A percentile compares a stretch with the other conserved stretches of the same genome.
Evolutionary conservation across 2,888 invertebrate species (phyloP).

Genomic region (Mesorhabditis sp.): DNA sequence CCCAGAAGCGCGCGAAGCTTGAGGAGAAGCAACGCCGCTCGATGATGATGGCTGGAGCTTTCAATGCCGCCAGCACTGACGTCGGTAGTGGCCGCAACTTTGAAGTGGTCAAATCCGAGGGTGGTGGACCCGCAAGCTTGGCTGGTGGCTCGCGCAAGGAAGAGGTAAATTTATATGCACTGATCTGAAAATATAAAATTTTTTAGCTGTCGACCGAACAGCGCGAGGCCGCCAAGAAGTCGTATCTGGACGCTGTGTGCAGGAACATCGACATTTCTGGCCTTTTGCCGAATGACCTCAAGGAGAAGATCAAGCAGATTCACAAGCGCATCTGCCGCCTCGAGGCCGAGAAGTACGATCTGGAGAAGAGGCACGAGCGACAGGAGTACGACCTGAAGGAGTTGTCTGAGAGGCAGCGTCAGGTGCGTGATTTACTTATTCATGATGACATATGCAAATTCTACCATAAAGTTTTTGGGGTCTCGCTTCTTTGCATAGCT

Average conservation of each 20-base stretch:
- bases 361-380: conserved; percentile 57
- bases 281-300: conserved; percentile 56
- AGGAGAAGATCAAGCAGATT: conserved; percentile 55
- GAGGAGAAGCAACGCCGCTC: conserved; percentile 57
- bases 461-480: too few relatives aligned
- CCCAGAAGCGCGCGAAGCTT: conserved; percentile 56
- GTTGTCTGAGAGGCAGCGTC: conserved; percentile 56
- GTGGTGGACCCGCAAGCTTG: conserved; percentile 43
- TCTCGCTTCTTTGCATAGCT: too few relatives aligned
- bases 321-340: conserved; percentile 56
- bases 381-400: conserved; percentile 58
- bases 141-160: conserved; percentile 16
- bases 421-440: conserved; percentile 24
- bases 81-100: conserved; percentile 50
- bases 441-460: too few relatives aligned
- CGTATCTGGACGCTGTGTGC: conserved; percentile 52
- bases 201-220: conserved; percentile 39
- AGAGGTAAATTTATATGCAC: not conserved
- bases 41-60: conserved; percentile 58
- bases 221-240: conserved; percentile 50
- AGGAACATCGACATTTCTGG: conserved; percentile 49
- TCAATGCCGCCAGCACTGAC: conserved; percentile 39
- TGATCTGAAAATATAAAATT: not conserved
- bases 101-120: conserved; percentile 41
- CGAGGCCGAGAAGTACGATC: conserved; percentile 58